Percentiles rank a stretch among this genome's conserved stretches.
Conservation (phyloP, 2,113 vertebrate species). For the Paramormyrops kingsleyae region DNA sequence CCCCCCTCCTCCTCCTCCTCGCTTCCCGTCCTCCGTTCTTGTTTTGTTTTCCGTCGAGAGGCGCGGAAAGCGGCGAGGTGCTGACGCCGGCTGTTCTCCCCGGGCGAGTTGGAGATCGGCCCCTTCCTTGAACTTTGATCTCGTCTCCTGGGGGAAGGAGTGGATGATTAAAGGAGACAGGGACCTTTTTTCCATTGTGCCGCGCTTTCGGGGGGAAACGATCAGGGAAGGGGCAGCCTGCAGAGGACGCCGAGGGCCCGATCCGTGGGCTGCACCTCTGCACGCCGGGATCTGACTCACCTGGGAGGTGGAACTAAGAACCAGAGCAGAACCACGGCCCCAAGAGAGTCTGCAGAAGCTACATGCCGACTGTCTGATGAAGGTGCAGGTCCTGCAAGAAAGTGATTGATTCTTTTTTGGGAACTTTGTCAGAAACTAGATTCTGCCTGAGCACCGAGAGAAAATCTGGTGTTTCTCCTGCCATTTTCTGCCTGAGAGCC, state of each 20-base stretch:
- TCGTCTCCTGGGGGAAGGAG: constrained; percentile 14
- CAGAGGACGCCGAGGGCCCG: background rate
- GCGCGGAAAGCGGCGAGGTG: background rate
- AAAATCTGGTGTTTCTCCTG: background rate
- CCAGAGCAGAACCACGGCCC: background rate
- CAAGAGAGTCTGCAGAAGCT: background rate
- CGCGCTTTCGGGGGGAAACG: background rate
- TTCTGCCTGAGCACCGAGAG: background rate
- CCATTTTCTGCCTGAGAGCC: background rate
- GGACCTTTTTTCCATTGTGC: constrained; percentile 27
- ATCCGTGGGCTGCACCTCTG: background rate
- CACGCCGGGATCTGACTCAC: background rate
- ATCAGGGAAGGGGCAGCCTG: background rate
- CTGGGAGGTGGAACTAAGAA: background rate
- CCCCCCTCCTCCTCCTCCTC: background rate
- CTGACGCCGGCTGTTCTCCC: background rate
- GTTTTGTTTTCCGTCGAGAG: background rate
- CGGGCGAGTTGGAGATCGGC: background rate
- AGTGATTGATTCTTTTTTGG: background rate
- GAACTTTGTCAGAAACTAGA: background rate
- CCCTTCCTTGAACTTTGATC: constrained; percentile 50
- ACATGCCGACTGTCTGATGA: background rate
- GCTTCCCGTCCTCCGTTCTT: background rate
- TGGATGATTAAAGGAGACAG: constrained; percentile 23
- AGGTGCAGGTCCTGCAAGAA: background rate